Evolutionary conservation across 2,797 vertebrate genomes (phyloP).

Genomic region (Okamejei kenojei): DNA sequence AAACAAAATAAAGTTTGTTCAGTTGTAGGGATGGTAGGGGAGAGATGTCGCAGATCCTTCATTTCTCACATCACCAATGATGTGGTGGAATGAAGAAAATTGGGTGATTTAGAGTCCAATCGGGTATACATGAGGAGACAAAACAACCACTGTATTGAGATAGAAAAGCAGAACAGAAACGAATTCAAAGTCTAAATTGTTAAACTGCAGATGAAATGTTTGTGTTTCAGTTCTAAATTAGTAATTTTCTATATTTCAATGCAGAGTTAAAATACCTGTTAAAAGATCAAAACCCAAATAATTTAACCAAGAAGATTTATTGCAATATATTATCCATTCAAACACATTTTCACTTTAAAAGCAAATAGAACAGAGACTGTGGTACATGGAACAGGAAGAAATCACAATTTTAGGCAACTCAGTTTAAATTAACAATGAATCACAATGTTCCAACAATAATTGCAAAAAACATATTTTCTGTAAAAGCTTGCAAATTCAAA

Average conservation of each 20-base stretch:
- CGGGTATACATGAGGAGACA: too few relatives aligned
- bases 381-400: conserved; percentile 31
- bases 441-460: conserved; percentile 23
- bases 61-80: too few relatives aligned
- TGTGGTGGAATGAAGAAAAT: too few relatives aligned
- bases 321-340: conserved; percentile 41
- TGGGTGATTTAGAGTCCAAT: too few relatives aligned
- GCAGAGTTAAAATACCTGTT: neutral
- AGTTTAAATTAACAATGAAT: conserved; percentile 28
- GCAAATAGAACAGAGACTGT: conserved; percentile 39
- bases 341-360: conserved; percentile 39
- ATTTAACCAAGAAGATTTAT: conserved; percentile 38
- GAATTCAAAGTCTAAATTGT: neutral
- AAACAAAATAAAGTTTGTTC: too few relatives aligned
- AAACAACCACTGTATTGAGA: too few relatives aligned
- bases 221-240: neutral
- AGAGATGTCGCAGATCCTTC: too few relatives aligned
- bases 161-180: neutral
- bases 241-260: too few relatives aligned
- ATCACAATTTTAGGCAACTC: neutral
- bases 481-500: conserved; percentile 23
- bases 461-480: conserved; percentile 1
- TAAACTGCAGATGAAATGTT: neutral
- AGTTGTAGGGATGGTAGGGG: too few relatives aligned
- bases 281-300: neutral